Evolutionary conservation across 2,797 vertebrate genomes (phyloP), one percentile per base, ranked within the genome.

Genomic region (Jordanella pulchra): DNA sequence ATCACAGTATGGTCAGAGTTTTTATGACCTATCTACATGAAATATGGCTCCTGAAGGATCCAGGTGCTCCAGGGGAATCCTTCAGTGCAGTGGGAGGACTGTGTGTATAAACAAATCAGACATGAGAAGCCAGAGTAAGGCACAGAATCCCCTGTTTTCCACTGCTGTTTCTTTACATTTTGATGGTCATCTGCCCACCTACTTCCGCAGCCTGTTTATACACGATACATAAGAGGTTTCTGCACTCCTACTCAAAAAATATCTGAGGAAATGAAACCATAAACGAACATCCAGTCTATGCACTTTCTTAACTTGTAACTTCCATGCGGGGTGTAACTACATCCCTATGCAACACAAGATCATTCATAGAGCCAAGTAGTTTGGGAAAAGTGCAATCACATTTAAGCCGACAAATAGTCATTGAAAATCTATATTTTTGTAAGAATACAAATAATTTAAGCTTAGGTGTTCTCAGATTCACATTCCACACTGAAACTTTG

Each of bases 101-200:
- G 25, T n/a, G 23, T 67, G 48, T 78, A 78, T 90, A 93, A 91
- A 91, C 83, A 89, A 7, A 7, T 39, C 72, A 73, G 86, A 84
- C 51, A 89, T 88, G 86, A 82, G 28, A 21, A 80, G 72, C 28
- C 69, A 55, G 50, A 66, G 67, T 79, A 67, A 80, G 75, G 81
- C 64, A 51, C 63, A 60, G 69, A 44, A 56, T 72, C 80, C 11
- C 44, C 55, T 55, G 47, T 28, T 72, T 73, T 67, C 15, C 48
- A 21, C 35, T 51, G 35, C 51, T 35, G 39, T 4, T 45, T 83
- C 82, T 88, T 84, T 87, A 75, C 77, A 75, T 86, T 77, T 73
- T 77, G 21, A 65, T 23, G 67, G 77, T 54, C 73, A 65, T 67
- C 87, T 4, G 69, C 82, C 86, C 75, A 83, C 77, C 76, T 78